Conservation (phyloP, 2,113 vertebrate species). For the Mustelus asterias region DNA sequence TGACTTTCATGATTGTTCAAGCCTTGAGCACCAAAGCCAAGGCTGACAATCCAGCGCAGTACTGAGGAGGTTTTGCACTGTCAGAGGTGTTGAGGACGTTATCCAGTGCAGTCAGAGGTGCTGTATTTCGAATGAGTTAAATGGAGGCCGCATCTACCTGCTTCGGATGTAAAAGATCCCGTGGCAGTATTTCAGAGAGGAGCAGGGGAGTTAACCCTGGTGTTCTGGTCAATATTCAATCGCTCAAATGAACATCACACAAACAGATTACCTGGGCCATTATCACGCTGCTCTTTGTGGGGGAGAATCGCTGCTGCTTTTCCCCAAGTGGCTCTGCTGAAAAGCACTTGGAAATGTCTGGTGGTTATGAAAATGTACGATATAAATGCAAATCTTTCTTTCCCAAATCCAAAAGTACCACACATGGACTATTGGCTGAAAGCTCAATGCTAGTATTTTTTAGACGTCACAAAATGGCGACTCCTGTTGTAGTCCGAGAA, state of each 20-base stretch:
- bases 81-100: no score
- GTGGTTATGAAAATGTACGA: not conserved
- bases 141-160: no score
- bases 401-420: not conserved
- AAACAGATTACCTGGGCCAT: no score
- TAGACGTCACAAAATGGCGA: not conserved
- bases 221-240: not conserved
- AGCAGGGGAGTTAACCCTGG: not conserved
- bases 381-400: not conserved
- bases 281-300: no score
- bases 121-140: not conserved
- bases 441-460: not conserved
- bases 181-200: not conserved
- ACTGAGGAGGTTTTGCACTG: no score
- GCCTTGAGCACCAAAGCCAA: no score
- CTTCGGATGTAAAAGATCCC: not conserved
- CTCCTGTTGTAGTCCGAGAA: not conserved
- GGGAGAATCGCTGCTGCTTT: no score
- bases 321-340: no score
- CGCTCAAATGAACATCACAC: no score
- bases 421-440: not conserved
- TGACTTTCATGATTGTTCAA: not conserved
- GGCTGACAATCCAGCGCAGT: no score
- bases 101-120: no score
- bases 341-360: not conserved